Base-by-base conservation (phyloP, 2,113 vertebrate species). In the Saiga tatarica region DNA sequence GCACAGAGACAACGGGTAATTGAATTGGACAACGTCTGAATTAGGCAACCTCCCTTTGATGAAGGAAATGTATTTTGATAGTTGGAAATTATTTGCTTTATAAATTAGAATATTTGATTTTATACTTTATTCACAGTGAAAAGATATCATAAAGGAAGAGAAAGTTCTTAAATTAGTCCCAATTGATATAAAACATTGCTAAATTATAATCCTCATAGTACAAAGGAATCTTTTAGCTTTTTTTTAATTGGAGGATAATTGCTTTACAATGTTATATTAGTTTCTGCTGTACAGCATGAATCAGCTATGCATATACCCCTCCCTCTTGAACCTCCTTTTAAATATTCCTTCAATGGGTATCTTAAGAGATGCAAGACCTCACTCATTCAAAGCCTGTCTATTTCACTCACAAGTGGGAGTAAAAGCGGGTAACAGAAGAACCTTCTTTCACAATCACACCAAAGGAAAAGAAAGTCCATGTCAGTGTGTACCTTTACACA, bases 91-190 rank as follows among this genome's bases (percentile, higher is more conserved):
- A n/a, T 64, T 86, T 57, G 9, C 82, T 89, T 90, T 87, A 91
- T 55, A 83, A 97, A 55, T 83, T 59, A 71, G 26, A 84, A 45
- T 36, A 84, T 92, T 87, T 67, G 9, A 95, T 83, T 91, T 71
- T 76, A 71, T 36, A 71, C 64, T 95, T 93, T 64, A 84, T 83
- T 96, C 82, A 94, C 47, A 39, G 39, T 96, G 83, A 93, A 96
- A 96, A 97, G 33, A 95, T 50, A 25, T 25, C 36, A 93, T 53
- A 87, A 95, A 60, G 36, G 39, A 50, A 92, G 25, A 96, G 14
- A 39, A 21, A 21, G 1, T 47, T 47, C 42, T 87, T 79, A 91
- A 87, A 33, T 30, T 79, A 62, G n/a, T 28, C 23, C 71, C 53
- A 89, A 92, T 82, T 90, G 94, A 88, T 71, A 92, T 1, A 84